Evolutionary conservation across 2,888 invertebrate species (phyloP).

Genomic region (Lutraria lutraria): DNA sequence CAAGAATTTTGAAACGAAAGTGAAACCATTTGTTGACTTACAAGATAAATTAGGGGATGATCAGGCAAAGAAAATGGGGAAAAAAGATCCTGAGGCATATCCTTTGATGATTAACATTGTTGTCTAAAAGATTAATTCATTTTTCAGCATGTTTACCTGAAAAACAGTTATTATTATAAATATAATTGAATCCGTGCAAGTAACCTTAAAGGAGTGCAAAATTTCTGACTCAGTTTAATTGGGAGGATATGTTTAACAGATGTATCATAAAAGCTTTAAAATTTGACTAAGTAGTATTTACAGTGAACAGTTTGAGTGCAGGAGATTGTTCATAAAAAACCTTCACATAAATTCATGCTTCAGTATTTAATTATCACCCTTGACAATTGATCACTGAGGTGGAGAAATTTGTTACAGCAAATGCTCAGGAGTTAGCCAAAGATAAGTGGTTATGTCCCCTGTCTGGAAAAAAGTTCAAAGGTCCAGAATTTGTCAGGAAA

Average conservation of each 20-base stretch:
- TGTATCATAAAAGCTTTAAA: no score
- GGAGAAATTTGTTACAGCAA: constrained; percentile 92
- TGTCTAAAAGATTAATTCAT: neutral
- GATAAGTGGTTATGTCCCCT: constrained; percentile 99
- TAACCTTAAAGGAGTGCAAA: no score
- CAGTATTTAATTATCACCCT: constrained; percentile 59
- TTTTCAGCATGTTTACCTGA: no score
- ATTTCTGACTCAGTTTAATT: no score
- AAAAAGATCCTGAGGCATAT: constrained; percentile 91
- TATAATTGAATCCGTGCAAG: no score
- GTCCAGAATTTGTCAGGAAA: constrained; percentile 99
- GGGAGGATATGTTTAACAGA: no score
- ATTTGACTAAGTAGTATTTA: no score
- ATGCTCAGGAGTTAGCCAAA: constrained; percentile 98
- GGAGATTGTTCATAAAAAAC: no score
- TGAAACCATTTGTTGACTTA: constrained; percentile 95
- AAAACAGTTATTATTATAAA: no score
- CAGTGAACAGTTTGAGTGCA: no score
- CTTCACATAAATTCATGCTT: neutral
- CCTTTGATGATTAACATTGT: constrained; percentile 77
- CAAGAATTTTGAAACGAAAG: constrained; percentile 94
- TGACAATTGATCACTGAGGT: constrained; percentile 82
- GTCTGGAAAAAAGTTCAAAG: constrained; percentile 99
- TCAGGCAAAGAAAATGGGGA: constrained; percentile 94
- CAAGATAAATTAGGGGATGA: constrained; percentile 90